phyloP scores from a whole-genome alignment of 2,797 vertebrate genomes.

The Nannoperca australis region DNA sequence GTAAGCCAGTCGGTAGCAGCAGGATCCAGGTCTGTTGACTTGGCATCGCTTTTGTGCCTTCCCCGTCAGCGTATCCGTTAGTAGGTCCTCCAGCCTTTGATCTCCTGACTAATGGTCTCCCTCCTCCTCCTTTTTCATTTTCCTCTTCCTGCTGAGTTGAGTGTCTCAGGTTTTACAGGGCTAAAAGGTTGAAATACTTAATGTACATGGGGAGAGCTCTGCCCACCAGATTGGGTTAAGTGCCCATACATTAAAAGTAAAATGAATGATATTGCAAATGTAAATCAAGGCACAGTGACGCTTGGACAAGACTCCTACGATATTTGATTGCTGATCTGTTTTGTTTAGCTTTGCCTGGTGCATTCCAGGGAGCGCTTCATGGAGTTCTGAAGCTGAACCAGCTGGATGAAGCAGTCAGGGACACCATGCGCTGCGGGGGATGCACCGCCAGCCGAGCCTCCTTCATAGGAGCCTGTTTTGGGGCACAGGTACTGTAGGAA shows the following conservation, averaged over 20 bases:
- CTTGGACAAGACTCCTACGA: background rate
- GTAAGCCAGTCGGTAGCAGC: conserved; percentile 61
- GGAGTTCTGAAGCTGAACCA: conserved; percentile 75
- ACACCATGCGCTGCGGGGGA: conserved; percentile 82
- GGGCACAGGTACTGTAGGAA: conserved; percentile 76
- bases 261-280: background rate
- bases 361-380: conserved; percentile 84
- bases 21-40: conserved; percentile 67
- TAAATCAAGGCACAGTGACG: background rate
- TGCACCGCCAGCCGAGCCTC: conserved; percentile 81
- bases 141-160: conserved; percentile 51
- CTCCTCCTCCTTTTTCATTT: conserved; percentile 47
- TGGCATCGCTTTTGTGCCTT: conserved; percentile 44
- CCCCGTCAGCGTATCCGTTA: conserved; percentile 54
- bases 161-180: conserved; percentile 50
- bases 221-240: background rate
- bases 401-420: conserved; percentile 79
- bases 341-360: conserved; percentile 79
- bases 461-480: conserved; percentile 84
- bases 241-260: background rate
- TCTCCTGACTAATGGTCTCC: conserved; percentile 64
- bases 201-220: conserved; percentile 11
- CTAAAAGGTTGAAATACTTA: conserved; percentile 32
- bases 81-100: conserved; percentile 64
- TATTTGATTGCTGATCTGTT: background rate